Percentiles rank a stretch among this genome's conserved stretches.
phyloP scores from a whole-genome alignment of 2,888 invertebrate genomes.

The Stratiomys singularior region DNA sequence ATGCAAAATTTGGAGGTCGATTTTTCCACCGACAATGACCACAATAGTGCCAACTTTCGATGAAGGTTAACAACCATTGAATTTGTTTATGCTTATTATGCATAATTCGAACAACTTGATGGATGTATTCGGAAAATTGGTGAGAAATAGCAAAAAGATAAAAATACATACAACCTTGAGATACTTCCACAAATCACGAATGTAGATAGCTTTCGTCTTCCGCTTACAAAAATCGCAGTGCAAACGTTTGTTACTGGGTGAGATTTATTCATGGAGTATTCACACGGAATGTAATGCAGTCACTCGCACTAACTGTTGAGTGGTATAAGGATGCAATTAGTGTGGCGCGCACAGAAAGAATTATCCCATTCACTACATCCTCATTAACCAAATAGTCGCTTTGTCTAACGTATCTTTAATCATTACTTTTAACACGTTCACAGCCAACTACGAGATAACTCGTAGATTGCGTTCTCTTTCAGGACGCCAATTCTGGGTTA shows the following conservation, averaged over 20 bases:
- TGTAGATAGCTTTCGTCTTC: slow-evolving; percentile 25
- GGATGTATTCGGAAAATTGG: neutral
- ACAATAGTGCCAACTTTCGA: slow-evolving; percentile 18
- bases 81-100: neutral
- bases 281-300: neutral
- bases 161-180: neutral
- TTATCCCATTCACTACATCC: too few relatives aligned
- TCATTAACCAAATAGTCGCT: too few relatives aligned
- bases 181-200: too few relatives aligned
- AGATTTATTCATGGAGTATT: neutral
- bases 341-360: neutral
- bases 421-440: too few relatives aligned
- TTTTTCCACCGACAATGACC: slow-evolving; percentile 35
- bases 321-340: neutral
- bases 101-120: neutral
- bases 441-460: too few relatives aligned
- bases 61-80: slow-evolving; percentile 28
- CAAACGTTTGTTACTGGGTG: neutral
- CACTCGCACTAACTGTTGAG: neutral
- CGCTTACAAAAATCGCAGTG: neutral
- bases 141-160: neutral
- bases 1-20: slow-evolving; percentile 22
- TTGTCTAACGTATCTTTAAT: too few relatives aligned
- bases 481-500: too few relatives aligned
- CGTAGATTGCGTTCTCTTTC: too few relatives aligned